Percentiles rank a stretch among this genome's conserved stretches.
These are phyloP conservation scores for Drepana falcataria DNA, from an alignment of 2,888 invertebrate genomes.

Conservation along the genomic window DNA sequence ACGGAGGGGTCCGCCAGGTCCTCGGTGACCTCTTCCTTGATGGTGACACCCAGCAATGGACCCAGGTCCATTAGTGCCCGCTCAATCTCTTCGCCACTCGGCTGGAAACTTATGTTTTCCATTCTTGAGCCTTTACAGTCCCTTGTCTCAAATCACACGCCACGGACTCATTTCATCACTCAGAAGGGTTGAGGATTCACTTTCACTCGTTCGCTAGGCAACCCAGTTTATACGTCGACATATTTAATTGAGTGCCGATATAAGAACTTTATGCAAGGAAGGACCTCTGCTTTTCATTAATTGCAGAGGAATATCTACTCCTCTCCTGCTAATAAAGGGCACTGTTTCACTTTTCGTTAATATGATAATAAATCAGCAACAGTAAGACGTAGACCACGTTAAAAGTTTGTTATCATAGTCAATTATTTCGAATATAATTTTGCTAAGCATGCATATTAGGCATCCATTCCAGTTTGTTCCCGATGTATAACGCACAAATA, in stretches of 20 bases:
- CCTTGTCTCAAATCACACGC: conserved; percentile 32
- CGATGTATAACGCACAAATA: no score
- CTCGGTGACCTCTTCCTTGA: conserved; percentile 68
- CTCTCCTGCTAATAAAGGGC: conserved; percentile 21
- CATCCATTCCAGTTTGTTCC: no score
- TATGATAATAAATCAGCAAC: neutral
- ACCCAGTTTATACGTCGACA: conserved; percentile 56
- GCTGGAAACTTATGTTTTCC: conserved; percentile 63
- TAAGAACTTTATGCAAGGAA: conserved; percentile 36
- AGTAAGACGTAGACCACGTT: neutral
- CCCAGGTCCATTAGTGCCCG: conserved; percentile 70
- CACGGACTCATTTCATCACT: conserved; percentile 43
- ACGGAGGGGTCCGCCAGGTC: conserved; percentile 44
- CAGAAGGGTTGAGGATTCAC: conserved; percentile 26
- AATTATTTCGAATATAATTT: no score
- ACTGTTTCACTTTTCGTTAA: conserved; percentile 9
- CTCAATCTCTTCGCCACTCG: conserved; percentile 69
- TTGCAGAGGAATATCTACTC: conserved; percentile 18
- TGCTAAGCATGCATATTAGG: no score
- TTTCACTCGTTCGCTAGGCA: conserved; percentile 59
- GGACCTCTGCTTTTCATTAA: conserved; percentile 27
- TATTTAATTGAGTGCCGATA: conserved; percentile 49
- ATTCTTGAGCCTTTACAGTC: conserved; percentile 34
- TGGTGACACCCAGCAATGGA: conserved; percentile 67
- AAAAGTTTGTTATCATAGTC: neutral